phyloP scores from a whole-genome alignment of 2,797 vertebrate genomes.

The Octomys mimax region DNA sequence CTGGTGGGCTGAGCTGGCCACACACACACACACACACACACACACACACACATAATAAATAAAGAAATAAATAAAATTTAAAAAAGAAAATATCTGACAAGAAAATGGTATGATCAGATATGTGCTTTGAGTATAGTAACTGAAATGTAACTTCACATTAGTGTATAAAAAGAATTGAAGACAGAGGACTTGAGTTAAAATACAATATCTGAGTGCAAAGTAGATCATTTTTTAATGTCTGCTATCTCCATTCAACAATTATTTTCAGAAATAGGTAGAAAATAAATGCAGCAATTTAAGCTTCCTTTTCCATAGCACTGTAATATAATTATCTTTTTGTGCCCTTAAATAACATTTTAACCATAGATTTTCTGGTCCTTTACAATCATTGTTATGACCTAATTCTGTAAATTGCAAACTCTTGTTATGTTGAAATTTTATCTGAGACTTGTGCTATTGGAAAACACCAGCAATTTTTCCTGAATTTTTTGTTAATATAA shows the following conservation, averaged over 20 bases:
- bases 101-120: not conserved
- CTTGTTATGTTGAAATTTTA: conserved; percentile 4
- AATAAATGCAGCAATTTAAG: not conserved
- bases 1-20: too few relatives aligned
- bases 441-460: not conserved
- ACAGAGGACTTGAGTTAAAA: not conserved
- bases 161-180: not conserved
- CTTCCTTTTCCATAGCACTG: not conserved
- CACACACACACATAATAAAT: too few relatives aligned
- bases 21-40: too few relatives aligned
- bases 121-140: conserved; percentile 23
- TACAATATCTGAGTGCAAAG: not conserved
- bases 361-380: conserved; percentile 8
- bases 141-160: not conserved
- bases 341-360: not conserved
- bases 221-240: not conserved
- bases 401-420: not conserved
- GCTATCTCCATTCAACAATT: not conserved
- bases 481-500: not conserved
- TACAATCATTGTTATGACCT: not conserved
- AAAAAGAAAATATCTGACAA: not conserved
- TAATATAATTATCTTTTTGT: conserved; percentile 41
- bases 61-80: too few relatives aligned
- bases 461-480: conserved; percentile 21
- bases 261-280: not conserved